Conservation (phyloP, 2,888 invertebrate species). For the Xestia xanthographa region DNA sequence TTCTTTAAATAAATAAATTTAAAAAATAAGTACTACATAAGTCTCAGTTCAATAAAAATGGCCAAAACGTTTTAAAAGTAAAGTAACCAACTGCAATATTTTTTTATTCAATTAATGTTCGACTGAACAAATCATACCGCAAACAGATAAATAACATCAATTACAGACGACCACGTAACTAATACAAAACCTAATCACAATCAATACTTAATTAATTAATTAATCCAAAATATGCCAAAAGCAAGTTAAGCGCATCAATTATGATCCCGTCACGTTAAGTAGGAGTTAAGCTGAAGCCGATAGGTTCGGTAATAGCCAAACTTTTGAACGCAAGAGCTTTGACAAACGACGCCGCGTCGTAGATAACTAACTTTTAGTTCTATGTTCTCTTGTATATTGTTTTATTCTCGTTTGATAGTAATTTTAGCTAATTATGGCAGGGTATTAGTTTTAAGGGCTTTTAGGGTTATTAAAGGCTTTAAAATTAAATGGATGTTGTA, state of each 20-base stretch:
- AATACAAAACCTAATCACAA: slow-evolving; percentile 20
- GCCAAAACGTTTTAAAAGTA: background rate
- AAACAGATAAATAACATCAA: slow-evolving; percentile 6
- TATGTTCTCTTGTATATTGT: slow-evolving; percentile 56
- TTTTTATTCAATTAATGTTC: background rate
- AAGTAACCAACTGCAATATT: background rate
- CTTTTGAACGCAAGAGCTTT: slow-evolving; percentile 68
- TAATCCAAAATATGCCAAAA: slow-evolving; percentile 66
- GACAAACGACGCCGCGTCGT: slow-evolving; percentile 71
- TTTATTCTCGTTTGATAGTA: slow-evolving; percentile 60
- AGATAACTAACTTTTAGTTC: slow-evolving; percentile 66
- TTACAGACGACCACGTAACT: slow-evolving; percentile 1
- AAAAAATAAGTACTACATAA: background rate
- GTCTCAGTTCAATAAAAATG: background rate
- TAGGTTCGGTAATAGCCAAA: slow-evolving; percentile 73
- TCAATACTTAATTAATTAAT: slow-evolving; percentile 58
- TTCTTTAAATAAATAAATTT: too few species aligned
- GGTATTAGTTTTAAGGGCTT: slow-evolving; percentile 27
- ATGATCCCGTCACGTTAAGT: slow-evolving; percentile 71
- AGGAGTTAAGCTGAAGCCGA: slow-evolving; percentile 71
- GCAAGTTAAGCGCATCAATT: slow-evolving; percentile 72
- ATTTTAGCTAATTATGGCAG: slow-evolving; percentile 60
- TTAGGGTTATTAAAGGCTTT: slow-evolving; percentile 21
- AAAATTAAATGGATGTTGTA: slow-evolving; percentile 26
- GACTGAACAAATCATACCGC: background rate